These are phyloP conservation scores for Sciurus niger DNA, from an alignment of 2,113 vertebrate genomes.

Conservation along the genomic window DNA sequence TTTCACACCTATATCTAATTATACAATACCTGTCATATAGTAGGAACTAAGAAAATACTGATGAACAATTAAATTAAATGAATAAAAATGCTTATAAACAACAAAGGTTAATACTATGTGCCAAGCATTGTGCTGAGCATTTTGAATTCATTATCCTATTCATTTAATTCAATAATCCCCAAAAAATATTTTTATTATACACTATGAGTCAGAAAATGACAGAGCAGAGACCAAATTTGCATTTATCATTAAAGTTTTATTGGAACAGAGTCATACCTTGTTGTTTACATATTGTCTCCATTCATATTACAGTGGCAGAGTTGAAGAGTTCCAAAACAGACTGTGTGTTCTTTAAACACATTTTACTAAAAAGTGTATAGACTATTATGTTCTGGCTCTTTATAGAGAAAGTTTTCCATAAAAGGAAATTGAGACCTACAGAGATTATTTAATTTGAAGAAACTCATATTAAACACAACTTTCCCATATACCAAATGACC, in stretches of 20 bases:
- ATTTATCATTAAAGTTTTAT: neutral
- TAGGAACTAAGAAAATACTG: neutral
- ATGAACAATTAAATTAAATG: neutral
- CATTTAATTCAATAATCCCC: neutral
- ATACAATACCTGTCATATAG: neutral
- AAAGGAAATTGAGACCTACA: neutral
- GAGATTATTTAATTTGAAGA: conserved; percentile 45
- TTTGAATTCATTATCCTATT: neutral
- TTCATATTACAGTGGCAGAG: neutral
- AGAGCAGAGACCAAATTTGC: neutral
- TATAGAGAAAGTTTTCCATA: neutral
- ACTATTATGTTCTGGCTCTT: neutral
- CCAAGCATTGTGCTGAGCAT: neutral
- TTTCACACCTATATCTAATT: neutral
- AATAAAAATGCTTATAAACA: neutral
- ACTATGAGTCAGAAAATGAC: neutral
- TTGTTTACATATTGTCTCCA: neutral
- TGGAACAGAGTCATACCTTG: neutral
- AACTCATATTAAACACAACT: conserved; percentile 19
- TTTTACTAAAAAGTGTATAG: conserved; percentile 18
- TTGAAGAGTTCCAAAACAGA: neutral
- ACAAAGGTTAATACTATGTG: neutral
- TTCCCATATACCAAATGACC: neutral
- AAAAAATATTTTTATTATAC: neutral
- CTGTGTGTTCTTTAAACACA: neutral